phyloP scores from a whole-genome alignment of 2,797 vertebrate species.

The Scolopax bukidnonensis region DNA sequence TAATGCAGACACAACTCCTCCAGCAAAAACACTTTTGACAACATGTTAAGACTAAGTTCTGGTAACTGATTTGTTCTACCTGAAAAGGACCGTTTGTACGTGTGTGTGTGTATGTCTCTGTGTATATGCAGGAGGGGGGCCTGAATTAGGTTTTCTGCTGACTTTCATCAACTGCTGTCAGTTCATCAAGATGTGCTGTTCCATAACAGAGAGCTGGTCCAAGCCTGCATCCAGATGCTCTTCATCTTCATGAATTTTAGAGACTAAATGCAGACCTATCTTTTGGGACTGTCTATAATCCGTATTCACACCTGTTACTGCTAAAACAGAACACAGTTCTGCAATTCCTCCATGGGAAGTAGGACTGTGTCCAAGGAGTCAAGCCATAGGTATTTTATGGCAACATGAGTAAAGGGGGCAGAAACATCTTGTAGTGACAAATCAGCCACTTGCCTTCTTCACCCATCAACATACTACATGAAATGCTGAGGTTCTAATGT shows the following conservation, averaged over 20 bases:
- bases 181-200: neutral
- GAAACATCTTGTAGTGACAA: neutral
- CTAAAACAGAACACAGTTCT: neutral
- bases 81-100: neutral
- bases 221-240: neutral
- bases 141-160: slow-evolving; percentile 3
- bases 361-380: neutral
- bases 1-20: neutral
- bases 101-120: neutral
- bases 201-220: neutral
- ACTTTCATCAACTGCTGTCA: neutral
- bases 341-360: neutral
- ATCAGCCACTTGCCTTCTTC: neutral
- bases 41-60: slow-evolving; percentile 40
- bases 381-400: neutral
- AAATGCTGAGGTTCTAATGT: neutral
- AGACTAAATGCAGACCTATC: neutral
- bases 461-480: neutral
- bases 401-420: neutral
- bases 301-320: neutral
- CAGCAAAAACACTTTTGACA: slow-evolving; percentile 12
- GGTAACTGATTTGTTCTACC: neutral
- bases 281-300: neutral
- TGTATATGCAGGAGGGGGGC: neutral
- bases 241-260: neutral